Base-by-base conservation (phyloP, 2,113 vertebrate species). In the Pelobates fuscus region DNA sequence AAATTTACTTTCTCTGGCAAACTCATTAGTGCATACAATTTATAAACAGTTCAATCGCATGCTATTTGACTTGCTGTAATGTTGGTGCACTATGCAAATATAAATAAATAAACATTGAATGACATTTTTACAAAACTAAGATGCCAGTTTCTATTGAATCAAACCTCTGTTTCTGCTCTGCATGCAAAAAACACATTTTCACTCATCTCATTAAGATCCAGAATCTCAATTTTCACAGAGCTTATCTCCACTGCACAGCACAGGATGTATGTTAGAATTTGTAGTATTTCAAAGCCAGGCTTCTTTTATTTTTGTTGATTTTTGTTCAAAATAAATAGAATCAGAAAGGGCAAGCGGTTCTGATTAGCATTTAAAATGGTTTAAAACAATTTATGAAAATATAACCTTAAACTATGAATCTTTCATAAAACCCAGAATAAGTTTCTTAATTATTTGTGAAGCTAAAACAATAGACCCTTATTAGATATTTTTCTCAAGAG, bases 331-430 rank as follows among this genome's bases (percentile, higher is more conserved):
- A 84, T 85, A 91, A 87, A 88, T 81, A 85, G 79, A 81, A 80
- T 43, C 76, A 84, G 79, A 86, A 91, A 90, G 85, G 85, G 88
- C 84, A 87, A 87, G 77, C 64, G 63, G 59, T 86, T 90, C 89
- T 87, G 86, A 91, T 90, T 89, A 91, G 82, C 84, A 88, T 92
- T 91, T 90, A 82, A 90, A 91, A 90, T 84, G 80, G 85, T 88
- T 86, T 89, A 87, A 90, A 86, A 88, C 86, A 17, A 90, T 91
- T 90, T 92, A 91, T 90, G 88, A 87, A 90, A 87, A 82, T 5
- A 0, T 86, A 90, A 91, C 88, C 87, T 90, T 83, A 80, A 87
- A 85, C 81, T 84, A 88, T 85, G 85, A 88, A 85, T 84, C 89
- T 86, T 82, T 79, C 65, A 82, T 80, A 84, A 88, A 86, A 78